Conservation (phyloP, 2,797 vertebrate genomes). For the Harpagifer antarcticus region DNA sequence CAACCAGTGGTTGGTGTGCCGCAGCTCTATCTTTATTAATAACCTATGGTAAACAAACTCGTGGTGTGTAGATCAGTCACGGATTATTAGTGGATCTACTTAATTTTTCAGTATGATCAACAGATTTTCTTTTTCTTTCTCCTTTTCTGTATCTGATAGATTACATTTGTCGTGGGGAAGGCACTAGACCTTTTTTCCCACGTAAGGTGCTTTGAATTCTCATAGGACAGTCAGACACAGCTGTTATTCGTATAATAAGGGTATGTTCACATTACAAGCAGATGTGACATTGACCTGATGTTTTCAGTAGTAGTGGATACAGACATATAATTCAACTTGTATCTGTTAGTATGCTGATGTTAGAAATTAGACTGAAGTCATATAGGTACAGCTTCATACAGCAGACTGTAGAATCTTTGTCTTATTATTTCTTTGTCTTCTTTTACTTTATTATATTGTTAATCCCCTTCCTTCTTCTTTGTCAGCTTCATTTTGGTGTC, state of each 20-base stretch:
- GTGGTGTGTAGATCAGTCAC: constrained; percentile 28
- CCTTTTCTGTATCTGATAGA: constrained; percentile 1
- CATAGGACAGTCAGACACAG: not conserved
- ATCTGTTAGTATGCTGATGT: not conserved
- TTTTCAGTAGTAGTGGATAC: no score
- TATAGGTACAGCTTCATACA: not conserved
- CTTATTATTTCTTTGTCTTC: not conserved
- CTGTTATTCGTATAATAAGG: not conserved
- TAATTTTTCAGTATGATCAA: not conserved
- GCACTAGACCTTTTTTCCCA: not conserved
- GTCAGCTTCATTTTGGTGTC: not conserved
- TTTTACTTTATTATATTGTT: not conserved
- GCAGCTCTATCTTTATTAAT: constrained; percentile 20
- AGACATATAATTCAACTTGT: no score
- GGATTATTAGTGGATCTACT: constrained; percentile 27
- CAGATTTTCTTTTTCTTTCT: not conserved
- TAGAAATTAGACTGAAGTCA: not conserved
- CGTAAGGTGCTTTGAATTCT: not conserved
- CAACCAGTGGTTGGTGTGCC: constrained; percentile 4
- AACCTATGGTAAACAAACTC: constrained; percentile 14
- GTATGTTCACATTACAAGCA: no score
- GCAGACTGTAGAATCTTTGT: not conserved
- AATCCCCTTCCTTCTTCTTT: not conserved
- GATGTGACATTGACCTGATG: no score
- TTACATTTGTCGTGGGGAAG: not conserved